Conservation (phyloP, 1,140 invertebrate species). For the Macrobrachium rosenbergii region DNA sequence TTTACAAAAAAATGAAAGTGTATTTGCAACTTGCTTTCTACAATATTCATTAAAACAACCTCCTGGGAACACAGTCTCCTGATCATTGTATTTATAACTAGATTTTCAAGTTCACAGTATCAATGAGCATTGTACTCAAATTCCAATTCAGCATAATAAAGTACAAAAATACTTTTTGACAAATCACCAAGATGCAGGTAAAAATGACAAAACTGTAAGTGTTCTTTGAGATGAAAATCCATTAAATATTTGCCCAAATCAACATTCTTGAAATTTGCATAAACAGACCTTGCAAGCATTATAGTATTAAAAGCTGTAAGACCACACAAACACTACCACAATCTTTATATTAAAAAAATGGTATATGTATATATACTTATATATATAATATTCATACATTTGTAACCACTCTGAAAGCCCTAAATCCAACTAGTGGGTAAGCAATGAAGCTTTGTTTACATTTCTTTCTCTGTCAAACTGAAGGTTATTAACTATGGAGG, state of each 20-base stretch:
- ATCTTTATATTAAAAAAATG: too few relatives aligned
- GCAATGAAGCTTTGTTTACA: too few relatives aligned
- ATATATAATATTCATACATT: not conserved
- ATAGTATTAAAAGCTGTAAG: too few relatives aligned
- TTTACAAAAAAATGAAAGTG: conserved; percentile 60
- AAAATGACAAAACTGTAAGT: conserved; percentile 45
- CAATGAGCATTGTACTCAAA: conserved; percentile 60
- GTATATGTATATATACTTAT: not conserved
- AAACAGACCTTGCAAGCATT: too few relatives aligned
- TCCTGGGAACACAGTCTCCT: conserved; percentile 48
- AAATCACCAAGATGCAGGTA: conserved; percentile 59
- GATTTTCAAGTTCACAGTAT: conserved; percentile 43
- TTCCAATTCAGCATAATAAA: conserved; percentile 59
- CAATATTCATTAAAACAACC: conserved; percentile 59
- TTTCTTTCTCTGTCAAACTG: too few relatives aligned
- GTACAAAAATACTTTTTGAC: conserved; percentile 61
- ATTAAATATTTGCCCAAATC: not conserved
- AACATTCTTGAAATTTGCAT: not conserved
- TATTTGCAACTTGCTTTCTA: conserved; percentile 61
- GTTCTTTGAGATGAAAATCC: conserved; percentile 27
- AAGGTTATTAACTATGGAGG: too few relatives aligned
- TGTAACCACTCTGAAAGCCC: conserved; percentile 24
- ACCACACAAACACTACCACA: too few relatives aligned
- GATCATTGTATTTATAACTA: conserved; percentile 41
- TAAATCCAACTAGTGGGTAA: not conserved